phyloP scores from a whole-genome alignment of 2,113 vertebrate species.

The Lasiurus borealis region DNA sequence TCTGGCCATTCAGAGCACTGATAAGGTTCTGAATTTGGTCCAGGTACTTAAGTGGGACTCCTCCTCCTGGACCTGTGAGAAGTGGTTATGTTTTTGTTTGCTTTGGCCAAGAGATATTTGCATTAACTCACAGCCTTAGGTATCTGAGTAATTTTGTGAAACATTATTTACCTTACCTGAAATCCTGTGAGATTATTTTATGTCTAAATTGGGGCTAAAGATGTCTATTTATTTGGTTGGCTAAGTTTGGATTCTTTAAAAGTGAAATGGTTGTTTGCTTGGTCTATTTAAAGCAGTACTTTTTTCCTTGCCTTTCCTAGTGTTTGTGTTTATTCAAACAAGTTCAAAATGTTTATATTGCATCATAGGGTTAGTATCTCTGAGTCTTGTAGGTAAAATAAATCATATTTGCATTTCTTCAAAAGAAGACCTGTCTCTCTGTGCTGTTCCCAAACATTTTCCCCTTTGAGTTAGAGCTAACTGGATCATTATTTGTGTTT shows the following conservation, averaged over 20 bases:
- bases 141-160: slow-evolving; percentile 43
- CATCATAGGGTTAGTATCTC: slow-evolving; percentile 14
- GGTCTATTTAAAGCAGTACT: background rate
- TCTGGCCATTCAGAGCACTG: background rate
- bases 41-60: accelerated
- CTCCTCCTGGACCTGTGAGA: background rate
- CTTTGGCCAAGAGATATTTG: background rate
- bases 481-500: background rate
- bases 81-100: background rate
- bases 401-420: background rate
- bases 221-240: slow-evolving; percentile 34
- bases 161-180: slow-evolving; percentile 51
- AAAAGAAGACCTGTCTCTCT: background rate
- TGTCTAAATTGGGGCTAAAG: background rate
- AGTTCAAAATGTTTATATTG: background rate
- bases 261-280: slow-evolving; percentile 40
- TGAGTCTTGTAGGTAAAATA: background rate
- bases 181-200: slow-evolving; percentile 17
- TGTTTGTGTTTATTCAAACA: slow-evolving; percentile 18
- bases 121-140: background rate
- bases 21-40: background rate
- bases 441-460: background rate
- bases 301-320: background rate
- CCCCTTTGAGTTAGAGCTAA: background rate
- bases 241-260: background rate